A percentile compares a stretch with the other conserved stretches of the same genome.
phyloP scores from a whole-genome alignment of 2,797 vertebrate genomes.

The Chelon auratus region DNA sequence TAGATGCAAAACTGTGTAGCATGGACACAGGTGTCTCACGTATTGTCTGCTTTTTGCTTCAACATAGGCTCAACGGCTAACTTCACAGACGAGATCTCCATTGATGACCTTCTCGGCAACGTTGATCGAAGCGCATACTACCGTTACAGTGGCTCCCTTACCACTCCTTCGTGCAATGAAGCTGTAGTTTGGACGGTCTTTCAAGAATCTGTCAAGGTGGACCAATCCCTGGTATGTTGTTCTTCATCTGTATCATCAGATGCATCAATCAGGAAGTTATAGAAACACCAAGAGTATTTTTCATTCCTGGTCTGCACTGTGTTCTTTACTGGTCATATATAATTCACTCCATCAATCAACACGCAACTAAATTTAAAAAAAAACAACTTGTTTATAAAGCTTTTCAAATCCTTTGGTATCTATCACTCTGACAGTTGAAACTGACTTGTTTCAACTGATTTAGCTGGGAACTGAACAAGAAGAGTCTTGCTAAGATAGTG shows the following conservation, averaged over 20 bases:
- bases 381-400: no score
- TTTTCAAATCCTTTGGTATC: no score
- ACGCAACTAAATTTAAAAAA: no score
- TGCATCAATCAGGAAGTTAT: background rate
- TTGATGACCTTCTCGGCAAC: conserved; percentile 71
- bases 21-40: background rate
- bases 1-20: background rate
- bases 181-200: conserved; percentile 84
- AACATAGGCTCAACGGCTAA: conserved; percentile 32
- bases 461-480: no score
- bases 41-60: background rate
- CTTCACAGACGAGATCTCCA: conserved; percentile 53
- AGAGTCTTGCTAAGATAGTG: no score
- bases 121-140: conserved; percentile 72
- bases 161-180: conserved; percentile 81
- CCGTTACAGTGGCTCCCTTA: conserved; percentile 82
- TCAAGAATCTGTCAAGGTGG: conserved; percentile 77
- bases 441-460: no score
- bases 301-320: background rate
- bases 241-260: background rate
- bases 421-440: no score
- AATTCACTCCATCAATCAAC: background rate
- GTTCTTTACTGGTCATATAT: background rate
- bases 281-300: no score
- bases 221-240: conserved; percentile 71